Evolutionary conservation across 2,888 invertebrate species (phyloP).

Genomic region (Lumbricus terrestris): DNA sequence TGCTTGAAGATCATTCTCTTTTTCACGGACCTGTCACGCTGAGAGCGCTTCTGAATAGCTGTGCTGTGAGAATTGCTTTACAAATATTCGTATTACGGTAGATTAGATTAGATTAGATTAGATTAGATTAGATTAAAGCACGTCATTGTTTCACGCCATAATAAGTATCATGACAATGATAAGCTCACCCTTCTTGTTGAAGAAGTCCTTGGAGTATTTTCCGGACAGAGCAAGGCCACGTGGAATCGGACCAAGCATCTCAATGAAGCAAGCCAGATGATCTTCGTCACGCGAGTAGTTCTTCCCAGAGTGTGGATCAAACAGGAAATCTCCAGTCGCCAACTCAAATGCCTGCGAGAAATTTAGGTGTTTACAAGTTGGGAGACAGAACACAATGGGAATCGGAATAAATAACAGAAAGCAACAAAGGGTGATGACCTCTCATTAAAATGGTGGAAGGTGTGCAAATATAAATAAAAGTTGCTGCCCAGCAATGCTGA

Average conservation of each 20-base stretch:
- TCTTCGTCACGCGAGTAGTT: constrained; percentile 97
- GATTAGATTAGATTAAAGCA: no score
- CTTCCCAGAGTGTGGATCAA: constrained; percentile 96
- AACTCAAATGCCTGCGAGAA: constrained; percentile 80
- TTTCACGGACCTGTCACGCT: no score
- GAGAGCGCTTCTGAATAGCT: no score
- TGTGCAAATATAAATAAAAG: no score
- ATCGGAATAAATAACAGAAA: neutral
- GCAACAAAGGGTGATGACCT: neutral
- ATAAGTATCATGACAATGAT: neutral
- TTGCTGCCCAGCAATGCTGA: no score
- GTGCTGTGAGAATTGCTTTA: no score
- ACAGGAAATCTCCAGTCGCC: constrained; percentile 98
- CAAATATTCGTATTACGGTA: no score
- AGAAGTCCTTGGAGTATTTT: neutral
- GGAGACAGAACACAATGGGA: neutral
- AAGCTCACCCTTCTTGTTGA: constrained; percentile 8
- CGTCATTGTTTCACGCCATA: neutral
- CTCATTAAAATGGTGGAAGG: neutral
- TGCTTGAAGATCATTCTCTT: no score
- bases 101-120: no score
- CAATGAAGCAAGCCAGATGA: constrained; percentile 97
- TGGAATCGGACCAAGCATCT: constrained; percentile 93
- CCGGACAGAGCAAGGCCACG: neutral
- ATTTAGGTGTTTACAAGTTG: neutral